Base-by-base conservation (phyloP, 2,888 invertebrate genomes). In the Drosophila demipolita region DNA sequence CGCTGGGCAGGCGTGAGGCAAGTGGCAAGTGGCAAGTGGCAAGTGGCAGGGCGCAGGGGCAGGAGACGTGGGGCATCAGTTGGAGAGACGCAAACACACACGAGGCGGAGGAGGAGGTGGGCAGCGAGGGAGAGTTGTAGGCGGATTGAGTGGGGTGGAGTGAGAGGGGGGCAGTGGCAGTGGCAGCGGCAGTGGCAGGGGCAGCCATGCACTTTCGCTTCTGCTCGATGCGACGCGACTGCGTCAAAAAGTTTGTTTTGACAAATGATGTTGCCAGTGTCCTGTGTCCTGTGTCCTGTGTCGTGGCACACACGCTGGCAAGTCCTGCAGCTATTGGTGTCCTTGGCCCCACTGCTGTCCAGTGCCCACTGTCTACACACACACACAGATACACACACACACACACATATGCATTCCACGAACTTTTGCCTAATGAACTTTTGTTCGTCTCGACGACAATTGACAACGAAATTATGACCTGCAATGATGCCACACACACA, bases 181-280 rank as follows among this genome's bases (percentile, higher is more conserved):
- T 26, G 32, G 40, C 3, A 35, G 5, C 49, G 6, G 23, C 15
- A 26, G 55, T 20, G 48, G 11, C 2, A 1, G 3, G 20, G 15
- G 29, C 29, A 52, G 50, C 29, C 64, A 83, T 87, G 84, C 89
- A 89, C 84, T 85, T 83, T 83, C 82, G 84, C 84, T 88, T 82
- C 80, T 23, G 49, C 49, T 49, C 40, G 20, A 78, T 78, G n/a
- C 55, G 79, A 54, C 80, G 77, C 83, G 78, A 80, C 80, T 59
- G 80, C 70, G 89, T 85, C 84, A 81, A 83, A 84, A 87, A 85
- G 89, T 85, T 88, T 86, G 79, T 89, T 88, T 83, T 85, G 84
- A 85, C 89, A 85, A 85, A 89, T 83, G 87, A 89, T 89, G 84
- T 81, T 79, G 89, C 76, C 35, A 54, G 26, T 40, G 35, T 55